These are phyloP conservation scores for Ylistrum balloti DNA, from an alignment of 1,140 invertebrate species.

Conservation along the genomic window DNA sequence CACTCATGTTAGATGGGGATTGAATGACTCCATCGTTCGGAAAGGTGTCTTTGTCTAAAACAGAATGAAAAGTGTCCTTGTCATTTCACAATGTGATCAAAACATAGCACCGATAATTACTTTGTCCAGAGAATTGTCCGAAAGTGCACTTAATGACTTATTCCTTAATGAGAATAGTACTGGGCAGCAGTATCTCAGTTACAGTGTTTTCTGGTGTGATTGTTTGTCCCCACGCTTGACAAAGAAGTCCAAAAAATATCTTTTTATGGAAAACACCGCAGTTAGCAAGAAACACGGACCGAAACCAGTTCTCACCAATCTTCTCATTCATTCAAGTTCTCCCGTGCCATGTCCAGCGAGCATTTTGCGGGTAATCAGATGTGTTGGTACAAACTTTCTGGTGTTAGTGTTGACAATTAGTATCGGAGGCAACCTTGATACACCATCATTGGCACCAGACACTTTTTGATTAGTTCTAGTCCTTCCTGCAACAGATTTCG, in stretches of 20 bases:
- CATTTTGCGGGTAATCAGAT: not conserved
- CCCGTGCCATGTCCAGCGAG: slow-evolving; percentile 45
- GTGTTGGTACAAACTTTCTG: slow-evolving; percentile 46
- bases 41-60: too few species aligned
- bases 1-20: too few species aligned
- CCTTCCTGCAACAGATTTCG: not conserved
- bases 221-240: slow-evolving; percentile 46
- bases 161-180: too few species aligned
- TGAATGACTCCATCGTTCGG: too few species aligned
- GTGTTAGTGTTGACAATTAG: slow-evolving; percentile 53
- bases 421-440: slow-evolving; percentile 29
- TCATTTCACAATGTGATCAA: too few species aligned
- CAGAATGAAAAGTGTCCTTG: too few species aligned
- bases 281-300: slow-evolving; percentile 51
- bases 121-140: too few species aligned
- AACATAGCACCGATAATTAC: too few species aligned
- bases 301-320: slow-evolving; percentile 53
- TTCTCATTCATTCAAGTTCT: slow-evolving; percentile 46
- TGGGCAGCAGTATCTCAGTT: too few species aligned
- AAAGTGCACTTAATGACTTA: too few species aligned
- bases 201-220: too few species aligned
- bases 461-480: not conserved
- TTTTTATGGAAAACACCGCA: slow-evolving; percentile 60
- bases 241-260: slow-evolving; percentile 52
- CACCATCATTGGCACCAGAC: slow-evolving; percentile 52